Evolutionary conservation across 2,113 vertebrate species (phyloP).

Genomic region (Rhinogobius similis): DNA sequence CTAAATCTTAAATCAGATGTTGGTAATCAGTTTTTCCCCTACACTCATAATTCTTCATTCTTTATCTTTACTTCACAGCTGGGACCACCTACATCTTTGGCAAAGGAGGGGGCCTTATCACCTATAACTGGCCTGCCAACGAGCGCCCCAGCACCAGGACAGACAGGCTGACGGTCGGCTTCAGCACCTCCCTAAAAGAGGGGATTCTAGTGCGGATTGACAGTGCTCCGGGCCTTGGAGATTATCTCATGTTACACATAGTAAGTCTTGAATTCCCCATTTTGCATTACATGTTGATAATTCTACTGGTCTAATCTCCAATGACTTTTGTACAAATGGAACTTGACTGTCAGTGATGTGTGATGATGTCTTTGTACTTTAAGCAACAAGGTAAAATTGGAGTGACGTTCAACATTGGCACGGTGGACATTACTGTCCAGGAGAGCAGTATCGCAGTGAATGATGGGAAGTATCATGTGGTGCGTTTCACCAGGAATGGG

Average conservation of each 20-base stretch:
- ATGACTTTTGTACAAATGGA: not conserved
- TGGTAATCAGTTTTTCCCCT: no score
- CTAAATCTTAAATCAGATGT: no score
- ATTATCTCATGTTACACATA: slow-evolving; percentile 97
- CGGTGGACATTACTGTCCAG: slow-evolving; percentile 91
- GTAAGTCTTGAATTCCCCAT: slow-evolving; percentile 75
- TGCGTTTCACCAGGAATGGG: slow-evolving; percentile 96
- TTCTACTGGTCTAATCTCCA: no score
- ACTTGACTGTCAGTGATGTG: not conserved
- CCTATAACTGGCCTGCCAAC: slow-evolving; percentile 94
- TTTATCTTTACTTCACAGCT: slow-evolving; percentile 72
- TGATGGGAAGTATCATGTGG: slow-evolving; percentile 96
- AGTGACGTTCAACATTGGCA: slow-evolving; percentile 97
- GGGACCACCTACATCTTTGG: slow-evolving; percentile 97
- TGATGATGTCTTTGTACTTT: slow-evolving; percentile 49
- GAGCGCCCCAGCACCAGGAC: slow-evolving; percentile 95
- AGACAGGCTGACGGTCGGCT: slow-evolving; percentile 88
- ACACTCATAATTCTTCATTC: no score
- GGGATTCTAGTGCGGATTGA: slow-evolving; percentile 95
- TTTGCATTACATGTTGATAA: not conserved
- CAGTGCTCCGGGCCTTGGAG: slow-evolving; percentile 93
- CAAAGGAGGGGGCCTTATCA: slow-evolving; percentile 93
- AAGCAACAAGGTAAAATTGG: slow-evolving; percentile 98
- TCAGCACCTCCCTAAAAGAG: slow-evolving; percentile 88
- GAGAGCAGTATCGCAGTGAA: slow-evolving; percentile 93